Evolutionary conservation across 2,888 invertebrate genomes (phyloP), one percentile per base, ranked within the genome.

Genomic region (Hoplodrina blanda): DNA sequence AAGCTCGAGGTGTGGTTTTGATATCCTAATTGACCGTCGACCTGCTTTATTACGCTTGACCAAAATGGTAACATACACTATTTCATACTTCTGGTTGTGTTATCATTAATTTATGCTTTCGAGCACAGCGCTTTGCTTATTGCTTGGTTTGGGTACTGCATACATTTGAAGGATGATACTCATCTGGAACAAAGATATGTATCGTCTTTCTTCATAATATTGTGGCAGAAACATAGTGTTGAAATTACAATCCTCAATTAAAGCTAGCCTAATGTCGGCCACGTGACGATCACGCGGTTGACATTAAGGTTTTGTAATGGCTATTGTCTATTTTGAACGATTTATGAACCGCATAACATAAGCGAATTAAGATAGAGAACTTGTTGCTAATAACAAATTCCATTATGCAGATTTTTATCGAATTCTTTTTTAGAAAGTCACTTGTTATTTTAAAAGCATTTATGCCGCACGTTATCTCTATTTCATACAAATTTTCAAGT

Each of bases 1-100:
- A 19, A 70, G 66, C 62, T 52, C 59, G 44, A 50, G 65, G 76
- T 76, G 81, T 85, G 83, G 85, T 85, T 85, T 84, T 83, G 75
- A 85, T 72, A 69, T 80, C 70, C 72, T 76, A 72, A 73, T 70
- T 55, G 52, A 65, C 67, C 59, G 46, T 69, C 56, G 57, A 25
- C 54, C 52, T 46, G 72, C 73, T 69, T 72, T 44, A 49, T 50
- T 50, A 50, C n/a, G 72, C 64, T 68, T 67, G 20, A 37, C 13
- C 33, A 53, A 49, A 41, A 72, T 59, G 11, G 59, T 54, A 37
- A 62, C 6, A 55, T 2, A 1, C 41, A 25, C n/a, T 37, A 50
- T 62, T 37, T 44, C 4, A 33, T 37, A 60, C 10, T 55, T 52
- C 10, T 55, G n/a, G 8, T n/a, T 62, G 30, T 53, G 37, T 66